A percentile compares a stretch with the other conserved stretches of the same genome.
These are phyloP conservation scores for Drosophila siamana DNA, from an alignment of 2,888 invertebrate species.

Conservation along the genomic window DNA sequence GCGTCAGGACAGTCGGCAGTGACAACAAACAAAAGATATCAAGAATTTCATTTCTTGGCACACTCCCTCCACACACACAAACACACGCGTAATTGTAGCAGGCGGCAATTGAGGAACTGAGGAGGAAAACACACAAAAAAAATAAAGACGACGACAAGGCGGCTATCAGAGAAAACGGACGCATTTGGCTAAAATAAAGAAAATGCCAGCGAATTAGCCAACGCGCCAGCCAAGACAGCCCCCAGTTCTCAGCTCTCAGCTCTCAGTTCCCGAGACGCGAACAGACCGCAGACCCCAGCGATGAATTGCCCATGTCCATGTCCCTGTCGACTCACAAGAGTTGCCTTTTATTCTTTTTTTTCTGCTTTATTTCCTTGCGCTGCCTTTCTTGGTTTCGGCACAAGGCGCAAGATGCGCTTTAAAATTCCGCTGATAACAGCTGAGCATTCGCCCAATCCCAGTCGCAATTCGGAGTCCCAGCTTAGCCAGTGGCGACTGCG, in stretches of 20 bases:
- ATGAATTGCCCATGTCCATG: slow-evolving; percentile 72
- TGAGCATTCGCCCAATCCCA: slow-evolving; percentile 5
- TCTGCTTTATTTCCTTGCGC: not conserved
- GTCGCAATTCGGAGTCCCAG: not conserved
- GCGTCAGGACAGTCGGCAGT: slow-evolving; percentile 73
- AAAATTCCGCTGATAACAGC: slow-evolving; percentile 76
- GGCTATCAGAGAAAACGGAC: slow-evolving; percentile 62
- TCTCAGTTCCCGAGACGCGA: not conserved
- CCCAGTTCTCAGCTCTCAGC: slow-evolving; percentile 5
- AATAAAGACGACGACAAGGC: slow-evolving; percentile 44
- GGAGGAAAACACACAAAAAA: slow-evolving; percentile 12
- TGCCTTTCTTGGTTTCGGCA: slow-evolving; percentile 30
- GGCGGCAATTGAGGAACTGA: slow-evolving; percentile 59
- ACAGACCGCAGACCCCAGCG: slow-evolving; percentile 37
- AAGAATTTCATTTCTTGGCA: slow-evolving; percentile 79
- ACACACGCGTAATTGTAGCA: slow-evolving; percentile 5
- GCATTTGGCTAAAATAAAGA: slow-evolving; percentile 79
- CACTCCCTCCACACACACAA: slow-evolving; percentile 21
- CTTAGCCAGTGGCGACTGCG: slow-evolving; percentile 52
- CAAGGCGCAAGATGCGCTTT: slow-evolving; percentile 68
- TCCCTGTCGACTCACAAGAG: slow-evolving; percentile 44
- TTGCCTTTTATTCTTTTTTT: slow-evolving; percentile 3
- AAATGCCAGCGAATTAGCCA: slow-evolving; percentile 79
- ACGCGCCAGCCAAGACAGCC: slow-evolving; percentile 42
- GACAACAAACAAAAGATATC: slow-evolving; percentile 81